These are phyloP conservation scores for Edolisoma coerulescens DNA, from an alignment of 2,113 vertebrate genomes.

Conservation along the genomic window DNA sequence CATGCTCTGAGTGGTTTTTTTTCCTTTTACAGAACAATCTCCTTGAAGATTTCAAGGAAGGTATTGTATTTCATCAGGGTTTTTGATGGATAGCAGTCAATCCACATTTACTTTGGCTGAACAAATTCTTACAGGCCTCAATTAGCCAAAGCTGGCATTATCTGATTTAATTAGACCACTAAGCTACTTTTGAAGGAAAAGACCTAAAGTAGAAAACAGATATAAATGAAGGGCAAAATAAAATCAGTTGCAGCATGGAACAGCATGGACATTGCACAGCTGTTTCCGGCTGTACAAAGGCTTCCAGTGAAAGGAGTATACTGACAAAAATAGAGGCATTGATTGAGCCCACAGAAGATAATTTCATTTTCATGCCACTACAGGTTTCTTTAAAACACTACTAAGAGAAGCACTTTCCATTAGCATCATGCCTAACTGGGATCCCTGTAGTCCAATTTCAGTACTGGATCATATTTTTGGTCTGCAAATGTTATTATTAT, in stretches of 20 bases:
- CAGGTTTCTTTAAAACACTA: not conserved
- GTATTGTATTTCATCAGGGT: not conserved
- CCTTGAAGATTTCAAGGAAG: not conserved
- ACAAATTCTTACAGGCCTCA: not conserved
- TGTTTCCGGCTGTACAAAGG: not conserved
- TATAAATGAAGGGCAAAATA: not conserved
- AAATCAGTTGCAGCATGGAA: not conserved
- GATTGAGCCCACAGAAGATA: not conserved
- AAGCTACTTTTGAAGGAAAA: constrained; percentile 20
- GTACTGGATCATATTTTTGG: not conserved
- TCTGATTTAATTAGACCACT: not conserved
- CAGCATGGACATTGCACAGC: not conserved
- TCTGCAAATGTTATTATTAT: not conserved
- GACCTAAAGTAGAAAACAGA: not conserved
- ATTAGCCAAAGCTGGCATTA: not conserved
- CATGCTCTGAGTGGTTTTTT: not conserved
- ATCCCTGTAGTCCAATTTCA: not conserved
- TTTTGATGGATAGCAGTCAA: constrained; percentile 3
- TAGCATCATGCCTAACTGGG: not conserved
- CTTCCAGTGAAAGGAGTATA: not conserved
- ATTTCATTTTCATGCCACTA: not conserved
- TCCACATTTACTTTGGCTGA: not conserved
- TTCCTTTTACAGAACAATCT: not conserved
- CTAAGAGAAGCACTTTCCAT: not conserved
- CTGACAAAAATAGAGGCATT: not conserved